Conservation (phyloP, 2,113 vertebrate species). For the Ceyx melanurus region DNA sequence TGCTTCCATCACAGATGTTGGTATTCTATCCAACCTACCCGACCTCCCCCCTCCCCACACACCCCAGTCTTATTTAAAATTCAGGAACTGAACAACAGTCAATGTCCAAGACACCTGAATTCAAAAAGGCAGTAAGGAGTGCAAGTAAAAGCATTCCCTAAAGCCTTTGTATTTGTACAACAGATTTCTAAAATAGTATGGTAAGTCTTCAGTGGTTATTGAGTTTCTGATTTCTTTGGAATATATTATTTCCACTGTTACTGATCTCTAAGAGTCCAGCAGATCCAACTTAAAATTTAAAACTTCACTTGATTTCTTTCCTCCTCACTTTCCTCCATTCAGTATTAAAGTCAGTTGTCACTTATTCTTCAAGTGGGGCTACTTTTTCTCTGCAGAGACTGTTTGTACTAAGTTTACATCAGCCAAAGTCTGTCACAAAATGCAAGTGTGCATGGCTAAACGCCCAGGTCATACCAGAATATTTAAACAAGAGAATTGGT, state of each 20-base stretch:
- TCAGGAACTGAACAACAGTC: background rate
- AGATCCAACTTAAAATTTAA: background rate
- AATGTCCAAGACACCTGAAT: background rate
- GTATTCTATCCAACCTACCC: background rate
- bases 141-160: background rate
- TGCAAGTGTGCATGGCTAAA: background rate
- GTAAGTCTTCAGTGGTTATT: background rate
- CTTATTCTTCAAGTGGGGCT: background rate
- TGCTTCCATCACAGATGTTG: background rate
- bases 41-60: too few relatives aligned
- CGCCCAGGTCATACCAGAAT: constrained; percentile 33
- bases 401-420: background rate
- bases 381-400: background rate
- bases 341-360: background rate
- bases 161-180: background rate
- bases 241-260: background rate
- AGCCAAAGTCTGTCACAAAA: constrained; percentile 8
- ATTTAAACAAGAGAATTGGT: background rate
- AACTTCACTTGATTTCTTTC: background rate
- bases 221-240: background rate
- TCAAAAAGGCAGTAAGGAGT: background rate
- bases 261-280: background rate
- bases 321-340: background rate
- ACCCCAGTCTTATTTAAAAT: background rate
- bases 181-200: background rate